A percentile compares a stretch with the other conserved stretches of the same genome.
These are phyloP conservation scores for Emys orbicularis DNA, from an alignment of 2,797 vertebrate species.

Conservation along the genomic window DNA sequence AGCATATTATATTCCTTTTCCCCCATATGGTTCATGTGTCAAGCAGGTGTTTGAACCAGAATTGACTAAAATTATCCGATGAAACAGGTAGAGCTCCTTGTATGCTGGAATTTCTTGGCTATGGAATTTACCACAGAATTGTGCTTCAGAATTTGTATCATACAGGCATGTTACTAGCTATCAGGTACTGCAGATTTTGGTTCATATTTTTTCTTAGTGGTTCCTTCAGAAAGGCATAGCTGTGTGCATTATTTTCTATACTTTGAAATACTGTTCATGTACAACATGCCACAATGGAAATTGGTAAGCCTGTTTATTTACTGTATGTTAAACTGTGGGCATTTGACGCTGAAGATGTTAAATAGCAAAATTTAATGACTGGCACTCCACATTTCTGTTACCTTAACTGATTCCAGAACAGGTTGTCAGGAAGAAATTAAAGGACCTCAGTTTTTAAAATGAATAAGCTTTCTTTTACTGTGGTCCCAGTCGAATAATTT, in stretches of 20 bases:
- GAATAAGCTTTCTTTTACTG: background rate
- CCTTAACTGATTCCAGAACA: background rate
- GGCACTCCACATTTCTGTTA: background rate
- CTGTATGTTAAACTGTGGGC: background rate
- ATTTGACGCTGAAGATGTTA: background rate
- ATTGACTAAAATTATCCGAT: background rate
- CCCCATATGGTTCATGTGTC: background rate
- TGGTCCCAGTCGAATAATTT: background rate
- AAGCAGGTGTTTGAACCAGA: background rate
- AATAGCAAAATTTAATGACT: background rate
- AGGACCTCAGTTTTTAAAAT: too few species aligned
- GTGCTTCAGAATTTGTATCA: background rate
- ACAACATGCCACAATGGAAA: background rate
- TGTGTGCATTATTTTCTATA: fast-evolving
- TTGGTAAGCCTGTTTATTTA: background rate
- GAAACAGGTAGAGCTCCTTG: background rate
- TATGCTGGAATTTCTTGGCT: background rate
- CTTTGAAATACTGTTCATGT: fast-evolving
- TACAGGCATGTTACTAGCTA: background rate
- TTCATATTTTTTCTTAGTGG: background rate
- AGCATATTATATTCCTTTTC: background rate
- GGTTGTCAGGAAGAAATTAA: too few species aligned
- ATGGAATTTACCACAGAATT: background rate
- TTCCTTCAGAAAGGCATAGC: background rate
- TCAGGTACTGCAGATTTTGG: background rate